Evolutionary conservation across 2,888 invertebrate genomes (phyloP), one percentile per base, ranked within the genome.

Genomic region (Liposcelis brunnea): DNA sequence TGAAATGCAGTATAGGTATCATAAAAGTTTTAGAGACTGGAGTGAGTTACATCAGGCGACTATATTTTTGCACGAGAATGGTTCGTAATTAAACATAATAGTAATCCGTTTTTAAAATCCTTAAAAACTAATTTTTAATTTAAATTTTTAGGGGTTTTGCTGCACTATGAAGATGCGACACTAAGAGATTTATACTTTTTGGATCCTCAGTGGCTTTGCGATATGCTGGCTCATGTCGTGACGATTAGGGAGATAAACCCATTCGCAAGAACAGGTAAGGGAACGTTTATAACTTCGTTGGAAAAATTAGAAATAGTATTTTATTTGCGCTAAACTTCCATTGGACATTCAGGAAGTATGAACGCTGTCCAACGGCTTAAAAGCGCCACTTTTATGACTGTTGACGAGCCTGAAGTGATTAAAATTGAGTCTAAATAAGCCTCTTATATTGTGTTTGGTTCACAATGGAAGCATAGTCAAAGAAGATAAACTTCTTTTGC

Each of bases 171-270:
- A 55, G 94, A 94, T 61, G 89, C 91, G 0, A 87, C 90, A 0
- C 66, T 94, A 2, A 83, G 89, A 58, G 94, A 97, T 64, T 70
- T 94, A 43, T 95, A 94, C 64, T 98, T 98, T 64, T 66, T 98
- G 37, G 87, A 94, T 62, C 95, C 97, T 0, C 97, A 98, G 61
- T 98, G 97, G 97, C 70, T 98, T 35, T 97, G 95, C 64, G 97
- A 98, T 61, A 86, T 95, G 74, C 62, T 98, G 33, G 94, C 97
- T 0, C 91, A 91, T 61, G 93, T 97, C 1, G 90, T 97, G 31
- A 93, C 95, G 0, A 89, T 95, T 15, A 65, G 93, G n/a, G 94
- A 95, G 65, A 89, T 95, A 52, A 95, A 95, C 67, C 91, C 91
- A 0, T 94, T 94, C 61, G 91, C 90, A 0, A 72, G 79, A 52